Evolutionary conservation across 1,140 invertebrate species (phyloP), one percentile per base, ranked within the genome.

Genomic region (Bombus terrestris): DNA sequence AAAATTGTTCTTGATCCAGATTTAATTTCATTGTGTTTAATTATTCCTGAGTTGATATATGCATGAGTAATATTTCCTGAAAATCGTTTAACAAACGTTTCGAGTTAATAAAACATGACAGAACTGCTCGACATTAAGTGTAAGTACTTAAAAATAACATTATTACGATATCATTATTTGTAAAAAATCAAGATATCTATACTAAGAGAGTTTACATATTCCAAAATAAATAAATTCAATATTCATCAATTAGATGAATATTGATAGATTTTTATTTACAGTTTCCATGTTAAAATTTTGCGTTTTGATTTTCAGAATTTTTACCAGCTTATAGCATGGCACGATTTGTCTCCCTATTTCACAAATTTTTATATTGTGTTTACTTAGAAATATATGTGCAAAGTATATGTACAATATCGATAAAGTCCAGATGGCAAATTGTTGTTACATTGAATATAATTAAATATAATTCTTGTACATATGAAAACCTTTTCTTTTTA

Each of bases 151-250:
- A 69, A 78, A 71, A 8, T 57, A 78, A 69, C 15, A 41, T 41
- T 47, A 53, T 75, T 53, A 53, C 9, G 28, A 53, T n/a, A 32
- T 78, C 28, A 71, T 28, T 59, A n/a, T 35, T 69, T 12, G 2
- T 84, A 71, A 79, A 84, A 71, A 71, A 43, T 35, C 5, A 59
- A 64, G 0, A n/a, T 69, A n/a, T 22, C 8, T 84, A 59, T 35
- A 59, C 6, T 47, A 57, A 41, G 64, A 41, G 25, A 69, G 35
- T 57, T 83, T 39, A 41, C 43, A 83, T 76, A 57, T 68, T 69
- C 32, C 39, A 75, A 75, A 79, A 84, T 57, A 84, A 84, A 84
- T 84, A 79, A 62, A 62, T 72, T 53, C n/a, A 59, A n/a, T 71
- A 43, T 69, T 79, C 15, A 47, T 32, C 9, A 37, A 66, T 25